phyloP scores from a whole-genome alignment of 2,888 invertebrate genomes.

The Thysanoteuthis rhombus region DNA sequence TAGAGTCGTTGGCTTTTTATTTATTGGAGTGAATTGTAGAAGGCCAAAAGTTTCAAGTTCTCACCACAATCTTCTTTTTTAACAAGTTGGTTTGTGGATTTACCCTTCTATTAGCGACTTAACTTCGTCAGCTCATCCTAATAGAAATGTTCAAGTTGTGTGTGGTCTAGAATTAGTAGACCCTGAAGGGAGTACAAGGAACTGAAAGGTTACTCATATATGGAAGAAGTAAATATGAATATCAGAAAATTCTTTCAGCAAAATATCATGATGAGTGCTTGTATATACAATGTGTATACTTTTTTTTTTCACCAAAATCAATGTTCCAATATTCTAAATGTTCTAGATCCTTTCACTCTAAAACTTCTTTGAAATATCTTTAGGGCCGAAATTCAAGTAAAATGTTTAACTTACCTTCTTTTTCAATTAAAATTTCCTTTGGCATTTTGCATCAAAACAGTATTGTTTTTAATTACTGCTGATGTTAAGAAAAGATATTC shows the following conservation, averaged over 20 bases:
- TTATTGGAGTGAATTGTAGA: not conserved
- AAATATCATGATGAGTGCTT: too few relatives aligned
- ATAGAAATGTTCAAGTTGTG: too few relatives aligned
- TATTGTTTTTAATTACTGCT: too few relatives aligned
- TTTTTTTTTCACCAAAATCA: too few relatives aligned
- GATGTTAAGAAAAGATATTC: too few relatives aligned
- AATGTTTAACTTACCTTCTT: not conserved
- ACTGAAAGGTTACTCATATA: too few relatives aligned
- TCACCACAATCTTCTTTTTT: not conserved
- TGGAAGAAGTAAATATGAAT: too few relatives aligned
- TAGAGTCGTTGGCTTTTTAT: not conserved
- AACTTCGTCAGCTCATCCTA: not conserved
- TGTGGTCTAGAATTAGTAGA: too few relatives aligned
- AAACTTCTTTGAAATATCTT: not conserved
- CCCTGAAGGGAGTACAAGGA: too few relatives aligned
- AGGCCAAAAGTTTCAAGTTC: not conserved
- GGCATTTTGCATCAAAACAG: not conserved
- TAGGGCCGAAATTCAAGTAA: not conserved
- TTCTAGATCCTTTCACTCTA: not conserved
- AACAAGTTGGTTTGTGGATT: not conserved
- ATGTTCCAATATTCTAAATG: too few relatives aligned
- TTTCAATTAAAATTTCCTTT: not conserved
- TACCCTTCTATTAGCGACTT: not conserved
- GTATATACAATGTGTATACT: too few relatives aligned
- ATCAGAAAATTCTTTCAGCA: too few relatives aligned